Percentiles rank a stretch among this genome's conserved stretches.
Evolutionary conservation across 1,140 invertebrate genomes (phyloP).

Genomic region (Diabrotica virgifera): DNA sequence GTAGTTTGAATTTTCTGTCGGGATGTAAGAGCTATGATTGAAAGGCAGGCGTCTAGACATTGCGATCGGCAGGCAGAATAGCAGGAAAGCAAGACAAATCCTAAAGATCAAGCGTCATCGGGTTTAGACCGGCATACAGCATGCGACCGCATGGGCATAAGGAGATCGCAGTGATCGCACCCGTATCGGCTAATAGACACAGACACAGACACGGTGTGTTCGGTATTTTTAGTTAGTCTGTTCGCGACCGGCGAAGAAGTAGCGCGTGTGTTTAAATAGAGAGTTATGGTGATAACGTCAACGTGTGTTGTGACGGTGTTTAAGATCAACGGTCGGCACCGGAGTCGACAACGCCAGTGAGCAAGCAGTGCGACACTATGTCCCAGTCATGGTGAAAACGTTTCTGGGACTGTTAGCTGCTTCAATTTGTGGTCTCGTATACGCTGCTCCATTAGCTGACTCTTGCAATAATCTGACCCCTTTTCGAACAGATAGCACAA

Average conservation of each 20-base stretch:
- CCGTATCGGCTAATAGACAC: slow-evolving; percentile 4
- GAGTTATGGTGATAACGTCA: slow-evolving; percentile 28
- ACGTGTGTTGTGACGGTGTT: slow-evolving; percentile 29
- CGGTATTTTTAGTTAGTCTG: slow-evolving; percentile 30
- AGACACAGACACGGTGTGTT: neutral
- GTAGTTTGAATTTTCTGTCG: neutral
- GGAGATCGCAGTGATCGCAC: slow-evolving; percentile 5
- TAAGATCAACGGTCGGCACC: slow-evolving; percentile 29
- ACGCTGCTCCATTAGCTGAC: slow-evolving; percentile 38
- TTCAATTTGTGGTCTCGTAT: slow-evolving; percentile 44
- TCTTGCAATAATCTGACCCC: neutral
- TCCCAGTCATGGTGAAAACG: slow-evolving; percentile 50
- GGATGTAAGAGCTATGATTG: neutral
- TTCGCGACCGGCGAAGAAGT: slow-evolving; percentile 33
- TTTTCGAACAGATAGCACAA: slow-evolving; percentile 18
- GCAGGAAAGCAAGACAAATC: neutral
- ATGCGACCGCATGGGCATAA: neutral
- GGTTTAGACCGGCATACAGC: neutral
- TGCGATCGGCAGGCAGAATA: neutral
- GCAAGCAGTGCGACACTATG: slow-evolving; percentile 42
- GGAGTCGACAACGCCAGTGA: slow-evolving; percentile 44
- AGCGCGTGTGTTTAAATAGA: slow-evolving; percentile 19
- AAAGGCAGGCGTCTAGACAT: neutral
- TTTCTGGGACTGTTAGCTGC: slow-evolving; percentile 45
- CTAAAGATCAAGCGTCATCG: neutral